Evolutionary conservation across 2,797 vertebrate species (phyloP).

Genomic region (Sternotherus odoratus): DNA sequence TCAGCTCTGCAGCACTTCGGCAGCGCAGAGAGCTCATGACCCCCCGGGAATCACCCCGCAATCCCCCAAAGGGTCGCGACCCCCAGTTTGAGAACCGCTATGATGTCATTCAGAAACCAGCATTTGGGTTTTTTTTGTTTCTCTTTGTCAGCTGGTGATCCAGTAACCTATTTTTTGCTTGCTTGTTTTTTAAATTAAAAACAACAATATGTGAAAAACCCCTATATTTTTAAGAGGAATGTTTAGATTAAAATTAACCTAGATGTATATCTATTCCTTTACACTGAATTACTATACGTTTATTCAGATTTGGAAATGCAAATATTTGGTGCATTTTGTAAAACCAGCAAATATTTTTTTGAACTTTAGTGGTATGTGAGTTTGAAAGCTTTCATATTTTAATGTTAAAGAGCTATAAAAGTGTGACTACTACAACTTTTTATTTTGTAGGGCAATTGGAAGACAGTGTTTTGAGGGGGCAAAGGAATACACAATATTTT

Average conservation of each 20-base stretch:
- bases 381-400: neutral
- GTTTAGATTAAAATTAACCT: neutral
- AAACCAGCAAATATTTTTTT: neutral
- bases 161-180: neutral
- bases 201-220: neutral
- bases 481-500: slow-evolving; percentile 20
- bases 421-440: neutral
- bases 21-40: no score
- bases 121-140: neutral
- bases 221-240: neutral
- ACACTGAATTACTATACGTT: neutral
- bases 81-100: no score
- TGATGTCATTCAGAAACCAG: neutral
- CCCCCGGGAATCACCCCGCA: no score
- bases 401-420: neutral
- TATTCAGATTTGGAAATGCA: neutral
- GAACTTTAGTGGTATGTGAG: neutral
- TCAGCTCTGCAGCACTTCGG: no score
- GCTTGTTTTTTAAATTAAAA: neutral
- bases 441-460: neutral
- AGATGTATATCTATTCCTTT: neutral
- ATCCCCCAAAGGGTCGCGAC: no score
- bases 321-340: neutral
- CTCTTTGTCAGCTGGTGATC: neutral
- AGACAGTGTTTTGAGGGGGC: neutral